A percentile compares a stretch with the other conserved stretches of the same genome.
Conservation (phyloP, 2,113 vertebrate genomes). For the Alces alces region DNA sequence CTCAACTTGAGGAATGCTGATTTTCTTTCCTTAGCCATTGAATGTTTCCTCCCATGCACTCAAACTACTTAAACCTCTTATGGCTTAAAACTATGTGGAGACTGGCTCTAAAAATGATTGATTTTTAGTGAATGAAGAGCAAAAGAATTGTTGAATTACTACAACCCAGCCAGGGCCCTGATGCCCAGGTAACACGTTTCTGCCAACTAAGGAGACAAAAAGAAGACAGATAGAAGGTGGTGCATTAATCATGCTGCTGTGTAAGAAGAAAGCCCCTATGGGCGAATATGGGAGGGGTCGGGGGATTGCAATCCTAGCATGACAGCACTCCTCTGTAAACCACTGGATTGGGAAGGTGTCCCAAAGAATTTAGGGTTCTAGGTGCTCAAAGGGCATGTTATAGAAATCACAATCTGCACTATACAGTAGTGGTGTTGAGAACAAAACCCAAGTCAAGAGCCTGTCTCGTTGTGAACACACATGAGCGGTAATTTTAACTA, state of each 20-base stretch:
- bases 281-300: neutral
- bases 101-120: neutral
- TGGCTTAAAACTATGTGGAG: conserved; percentile 1
- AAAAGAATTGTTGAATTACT: neutral
- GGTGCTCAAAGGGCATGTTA: neutral
- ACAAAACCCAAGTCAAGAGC: neutral
- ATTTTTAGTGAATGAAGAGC: neutral
- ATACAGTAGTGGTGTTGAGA: neutral
- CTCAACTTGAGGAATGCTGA: neutral
- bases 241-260: neutral
- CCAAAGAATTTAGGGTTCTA: neutral
- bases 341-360: neutral
- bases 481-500: neutral
- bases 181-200: neutral
- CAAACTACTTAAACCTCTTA: neutral
- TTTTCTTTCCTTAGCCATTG: conserved; percentile 24
- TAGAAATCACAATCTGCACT: neutral
- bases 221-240: neutral
- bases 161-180: neutral
- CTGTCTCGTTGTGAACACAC: neutral
- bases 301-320: neutral
- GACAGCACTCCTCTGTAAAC: neutral
- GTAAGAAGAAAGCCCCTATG: neutral
- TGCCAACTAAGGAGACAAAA: neutral
- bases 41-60: conserved; percentile 11